phyloP scores from a whole-genome alignment of 2,888 invertebrate species.

The Smittia sp. region DNA sequence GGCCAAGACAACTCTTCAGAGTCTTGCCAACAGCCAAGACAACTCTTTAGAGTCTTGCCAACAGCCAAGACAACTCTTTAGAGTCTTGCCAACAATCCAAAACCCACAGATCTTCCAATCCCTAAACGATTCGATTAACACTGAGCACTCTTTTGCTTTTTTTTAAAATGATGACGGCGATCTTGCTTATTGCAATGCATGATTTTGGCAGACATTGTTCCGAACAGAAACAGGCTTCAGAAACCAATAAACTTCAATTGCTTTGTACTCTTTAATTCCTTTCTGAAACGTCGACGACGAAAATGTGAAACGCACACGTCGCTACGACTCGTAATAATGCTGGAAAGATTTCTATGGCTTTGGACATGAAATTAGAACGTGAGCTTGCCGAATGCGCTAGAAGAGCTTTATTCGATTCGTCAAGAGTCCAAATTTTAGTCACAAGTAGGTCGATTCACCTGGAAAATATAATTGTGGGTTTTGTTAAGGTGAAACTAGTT shows the following conservation, averaged over 20 bases:
- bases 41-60: too few relatives aligned
- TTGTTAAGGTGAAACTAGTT: neutral
- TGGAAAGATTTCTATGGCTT: slow-evolving; percentile 4
- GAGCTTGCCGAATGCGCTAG: neutral
- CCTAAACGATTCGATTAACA: too few relatives aligned
- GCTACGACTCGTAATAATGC: neutral
- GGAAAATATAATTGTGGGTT: slow-evolving; percentile 27
- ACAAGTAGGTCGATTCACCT: slow-evolving; percentile 40
- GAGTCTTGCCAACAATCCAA: too few relatives aligned
- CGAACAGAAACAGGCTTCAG: neutral
- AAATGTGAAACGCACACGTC: neutral
- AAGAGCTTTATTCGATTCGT: neutral
- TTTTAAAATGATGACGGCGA: neutral
- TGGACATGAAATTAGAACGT: neutral
- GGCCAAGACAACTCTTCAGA: too few relatives aligned
- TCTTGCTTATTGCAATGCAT: slow-evolving; percentile 7
- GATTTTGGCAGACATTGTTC: neutral
- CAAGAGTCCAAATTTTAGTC: slow-evolving; percentile 16
- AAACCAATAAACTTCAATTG: neutral
- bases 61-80: too few relatives aligned
- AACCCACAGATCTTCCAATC: too few relatives aligned
- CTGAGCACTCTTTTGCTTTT: neutral
- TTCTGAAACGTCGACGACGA: neutral
- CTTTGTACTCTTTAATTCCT: neutral
- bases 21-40: too few relatives aligned